Percentiles rank a stretch among this genome's conserved stretches.
These are phyloP conservation scores for cattle (Bos taurus) DNA, from an alignment of 2,113 vertebrate species.

Conservation along the genomic window DNA sequence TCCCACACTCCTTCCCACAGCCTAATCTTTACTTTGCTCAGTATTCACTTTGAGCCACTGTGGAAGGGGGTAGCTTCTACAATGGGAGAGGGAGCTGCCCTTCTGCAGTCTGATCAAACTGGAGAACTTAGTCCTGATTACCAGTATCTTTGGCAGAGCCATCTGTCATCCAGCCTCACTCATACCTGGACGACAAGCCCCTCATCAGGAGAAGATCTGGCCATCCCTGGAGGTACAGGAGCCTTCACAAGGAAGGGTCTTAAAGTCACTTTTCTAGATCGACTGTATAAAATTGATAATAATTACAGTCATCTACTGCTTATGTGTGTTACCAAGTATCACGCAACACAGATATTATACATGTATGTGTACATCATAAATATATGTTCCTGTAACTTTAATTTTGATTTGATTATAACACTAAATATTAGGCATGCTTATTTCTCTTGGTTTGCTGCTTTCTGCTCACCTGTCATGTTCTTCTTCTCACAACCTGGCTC, in stretches of 20 bases:
- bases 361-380: neutral
- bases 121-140: neutral
- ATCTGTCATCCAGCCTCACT: neutral
- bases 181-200: neutral
- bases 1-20: neutral
- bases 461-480: neutral
- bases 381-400: neutral
- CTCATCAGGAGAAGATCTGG: neutral
- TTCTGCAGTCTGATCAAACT: neutral
- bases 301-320: neutral
- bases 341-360: neutral
- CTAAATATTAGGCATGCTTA: neutral
- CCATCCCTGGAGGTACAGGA: neutral
- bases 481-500: neutral
- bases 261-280: neutral
- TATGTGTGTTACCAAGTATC: neutral
- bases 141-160: neutral
- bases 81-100: neutral
- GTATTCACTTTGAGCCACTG: neutral
- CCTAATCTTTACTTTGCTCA: neutral
- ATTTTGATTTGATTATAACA: neutral
- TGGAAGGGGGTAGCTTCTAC: neutral
- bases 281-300: neutral
- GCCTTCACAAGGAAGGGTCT: neutral
- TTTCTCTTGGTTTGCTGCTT: neutral